Base-by-base conservation (phyloP, 2,888 invertebrate species). In the Steromphala cineraria region DNA sequence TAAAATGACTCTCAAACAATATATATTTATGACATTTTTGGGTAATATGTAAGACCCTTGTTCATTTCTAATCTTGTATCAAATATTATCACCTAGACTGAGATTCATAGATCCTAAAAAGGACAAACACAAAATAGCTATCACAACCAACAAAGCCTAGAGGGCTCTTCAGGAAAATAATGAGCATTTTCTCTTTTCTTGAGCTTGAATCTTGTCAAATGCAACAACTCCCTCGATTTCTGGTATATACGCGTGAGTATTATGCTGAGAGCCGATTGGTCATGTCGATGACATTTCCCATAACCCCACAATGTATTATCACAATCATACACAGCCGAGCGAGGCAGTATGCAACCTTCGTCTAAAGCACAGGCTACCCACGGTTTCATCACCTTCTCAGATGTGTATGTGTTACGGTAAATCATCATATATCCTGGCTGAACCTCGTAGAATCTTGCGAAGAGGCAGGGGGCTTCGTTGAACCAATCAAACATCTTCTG, bases 141-240 rank as follows among this genome's bases (percentile, higher is more conserved):
- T 21, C 36, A 71, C 71, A 71, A 71, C 52, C 24, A 52, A 52
- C 75, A 75, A 10, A 75, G 52, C 40, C 40, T 15, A 52, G 75
- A 75, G 1, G 75, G 75, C 52, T 75, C 75, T 75, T 75, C 75
- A 13, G 75, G 75, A 24, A 75, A 75, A 75, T 75, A 75, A 24
- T 75, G 75, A 24, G 52, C 53, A 13, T 40, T 40, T 52, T 52
- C 15, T 52, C 52, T 40, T 52, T 75, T 75, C 24, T 53, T 40
- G 19, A 75, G 52, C 13, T 24, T 52, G 21, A 75, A 75, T 52
- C 52, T 75, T 1, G 75, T 75, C 19, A 75, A 52, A 75, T 75
- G 75, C 19, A 75, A 52, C 53, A 75, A 19, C 40, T 40, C 75
- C 52, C 75, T 75, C 0, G 75, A 75, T 24, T 52, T 13, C 75